Percentiles rank a stretch among this genome's conserved stretches.
These are phyloP conservation scores for Protaetia brevitarsis DNA, from an alignment of 1,140 invertebrate genomes.

Conservation along the genomic window DNA sequence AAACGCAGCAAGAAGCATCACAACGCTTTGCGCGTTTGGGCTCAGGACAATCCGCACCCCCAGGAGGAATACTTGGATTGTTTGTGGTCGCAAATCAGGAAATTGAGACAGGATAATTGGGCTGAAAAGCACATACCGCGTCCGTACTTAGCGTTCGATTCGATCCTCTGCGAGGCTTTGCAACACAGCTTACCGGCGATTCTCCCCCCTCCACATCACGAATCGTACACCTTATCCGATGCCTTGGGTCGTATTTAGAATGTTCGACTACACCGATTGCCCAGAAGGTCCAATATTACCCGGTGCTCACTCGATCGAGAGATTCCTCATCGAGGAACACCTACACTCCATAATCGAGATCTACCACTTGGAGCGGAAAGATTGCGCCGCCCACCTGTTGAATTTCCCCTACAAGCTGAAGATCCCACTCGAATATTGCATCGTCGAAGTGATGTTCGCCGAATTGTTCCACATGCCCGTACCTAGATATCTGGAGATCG, in stretches of 20 bases:
- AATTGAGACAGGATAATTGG: slow-evolving; percentile 93
- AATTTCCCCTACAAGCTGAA: slow-evolving; percentile 91
- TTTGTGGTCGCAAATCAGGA: slow-evolving; percentile 92
- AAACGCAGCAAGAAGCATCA: slow-evolving; percentile 91
- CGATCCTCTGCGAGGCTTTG: slow-evolving; percentile 89
- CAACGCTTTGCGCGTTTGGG: slow-evolving; percentile 89
- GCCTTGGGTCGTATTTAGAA: slow-evolving; percentile 84
- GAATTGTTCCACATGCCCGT: slow-evolving; percentile 92
- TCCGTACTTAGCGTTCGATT: slow-evolving; percentile 95
- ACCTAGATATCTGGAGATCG: slow-evolving; percentile 85
- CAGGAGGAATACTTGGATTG: slow-evolving; percentile 99
- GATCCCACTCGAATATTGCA: slow-evolving; percentile 96
- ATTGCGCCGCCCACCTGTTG: slow-evolving; percentile 89
- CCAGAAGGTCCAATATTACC: slow-evolving; percentile 89
- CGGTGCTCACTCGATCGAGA: slow-evolving; percentile 94
- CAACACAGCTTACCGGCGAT: slow-evolving; percentile 92
- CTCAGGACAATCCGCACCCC: slow-evolving; percentile 86
- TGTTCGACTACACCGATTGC: slow-evolving; percentile 99
- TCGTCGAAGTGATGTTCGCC: slow-evolving; percentile 94
- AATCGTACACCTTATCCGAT: slow-evolving; percentile 85
- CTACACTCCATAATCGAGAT: slow-evolving; percentile 90
- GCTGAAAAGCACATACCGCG: slow-evolving; percentile 93
- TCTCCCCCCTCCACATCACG: slow-evolving; percentile 86
- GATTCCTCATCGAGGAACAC: slow-evolving; percentile 97
- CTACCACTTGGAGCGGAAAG: slow-evolving; percentile 86